Percentiles rank a stretch among this genome's conserved stretches.
phyloP scores from a whole-genome alignment of 2,888 invertebrate genomes.

The Cheilosia soror region DNA sequence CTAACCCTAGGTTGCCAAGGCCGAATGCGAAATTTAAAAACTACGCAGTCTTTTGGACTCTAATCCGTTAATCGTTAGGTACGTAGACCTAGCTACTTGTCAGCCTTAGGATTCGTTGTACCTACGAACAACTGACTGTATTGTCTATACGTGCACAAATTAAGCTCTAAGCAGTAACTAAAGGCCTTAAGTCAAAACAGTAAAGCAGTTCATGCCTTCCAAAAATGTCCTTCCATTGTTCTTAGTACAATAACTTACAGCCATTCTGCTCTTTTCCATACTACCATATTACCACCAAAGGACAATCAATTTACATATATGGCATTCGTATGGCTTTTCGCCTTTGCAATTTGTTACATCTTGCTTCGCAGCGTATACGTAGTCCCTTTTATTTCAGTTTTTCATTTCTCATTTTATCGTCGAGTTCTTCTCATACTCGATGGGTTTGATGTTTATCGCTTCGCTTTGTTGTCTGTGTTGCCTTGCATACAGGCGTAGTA shows the following conservation, averaged over 20 bases:
- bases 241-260: slow-evolving; percentile 13
- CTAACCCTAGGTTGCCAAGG: too few species aligned
- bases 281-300: neutral
- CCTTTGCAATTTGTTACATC: slow-evolving; percentile 38
- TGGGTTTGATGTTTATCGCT: slow-evolving; percentile 26
- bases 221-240: slow-evolving; percentile 36
- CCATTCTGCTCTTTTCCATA: neutral
- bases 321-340: slow-evolving; percentile 1
- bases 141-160: too few species aligned
- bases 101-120: too few species aligned
- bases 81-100: too few species aligned
- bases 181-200: too few species aligned
- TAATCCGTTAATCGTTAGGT: too few species aligned
- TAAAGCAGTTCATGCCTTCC: too few species aligned
- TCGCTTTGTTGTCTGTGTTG: slow-evolving; percentile 1
- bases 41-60: too few species aligned
- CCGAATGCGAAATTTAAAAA: too few species aligned
- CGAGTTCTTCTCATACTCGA: neutral
- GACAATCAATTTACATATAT: slow-evolving; percentile 51
- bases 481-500: slow-evolving; percentile 33
- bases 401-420: slow-evolving; percentile 40
- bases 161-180: too few species aligned
- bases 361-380: slow-evolving; percentile 4
- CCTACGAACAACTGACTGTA: too few species aligned
- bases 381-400: slow-evolving; percentile 19